Evolutionary conservation across 2,888 invertebrate species (phyloP), one percentile per base, ranked within the genome.

Genomic region (Latheticus oryzae): DNA sequence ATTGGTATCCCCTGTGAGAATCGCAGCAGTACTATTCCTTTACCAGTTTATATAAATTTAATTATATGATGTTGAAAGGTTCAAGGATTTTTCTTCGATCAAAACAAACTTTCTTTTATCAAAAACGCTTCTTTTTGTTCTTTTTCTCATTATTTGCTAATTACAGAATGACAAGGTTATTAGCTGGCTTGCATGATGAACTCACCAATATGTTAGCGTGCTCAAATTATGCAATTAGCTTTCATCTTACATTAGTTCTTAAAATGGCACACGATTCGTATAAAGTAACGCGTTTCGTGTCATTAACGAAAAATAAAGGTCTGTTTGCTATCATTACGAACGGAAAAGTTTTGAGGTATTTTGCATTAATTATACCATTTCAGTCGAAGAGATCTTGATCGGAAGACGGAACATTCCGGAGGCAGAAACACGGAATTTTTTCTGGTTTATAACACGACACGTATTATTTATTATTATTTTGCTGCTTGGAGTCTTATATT

Each of bases 101-200:
- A n/a, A n/a, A n/a, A n/a, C n/a, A n/a, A n/a, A n/a, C n/a, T n/a
- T n/a, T n/a, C n/a, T n/a, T n/a, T n/a, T n/a, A 12, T 12, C n/a
- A 13, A 13, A 19, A 37, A 17, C 37, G 37, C 21, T 19, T 37
- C 37, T 19, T 37, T 37, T 40, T 4, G 7, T 12, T 21, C 35
- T n/a, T 37, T 48, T 35, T 38, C 21, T 40, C 28, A 16, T 26
- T 12, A 15, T 38, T 51, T 8, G 28, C 40, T 51, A 51, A 51
- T 51, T 51, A 38, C 40, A 26, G 47, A 28, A 40, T 38, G 51
- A 51, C 42, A 52, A 52, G 52, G 40, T 51, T 51, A 51, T 51
- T 51, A 51, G 16, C 24, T 38, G 51, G 38, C 23, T 52, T 42
- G 52, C 52, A 48, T 48, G 48, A 48, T 48, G 37, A 17, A 48